Conservation (phyloP, 2,888 invertebrate species). For the Drosophila acutilabella region DNA sequence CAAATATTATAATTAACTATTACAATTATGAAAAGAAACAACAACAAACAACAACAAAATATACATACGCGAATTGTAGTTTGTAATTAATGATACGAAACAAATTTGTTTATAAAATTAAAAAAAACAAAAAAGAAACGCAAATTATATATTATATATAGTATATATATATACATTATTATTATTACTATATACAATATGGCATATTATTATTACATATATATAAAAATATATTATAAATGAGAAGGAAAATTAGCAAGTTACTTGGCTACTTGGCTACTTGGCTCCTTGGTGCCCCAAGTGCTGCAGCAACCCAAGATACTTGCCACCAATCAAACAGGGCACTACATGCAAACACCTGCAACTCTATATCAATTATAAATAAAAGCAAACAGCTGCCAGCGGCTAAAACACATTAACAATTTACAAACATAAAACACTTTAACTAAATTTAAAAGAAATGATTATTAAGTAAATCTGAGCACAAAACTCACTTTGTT, state of each 20-base stretch:
- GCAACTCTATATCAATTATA: slow-evolving; percentile 72
- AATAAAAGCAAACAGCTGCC: slow-evolving; percentile 69
- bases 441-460: slow-evolving; percentile 33
- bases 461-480: slow-evolving; percentile 30
- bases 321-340: slow-evolving; percentile 34
- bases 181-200: slow-evolving; percentile 78
- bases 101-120: slow-evolving; percentile 76
- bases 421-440: slow-evolving; percentile 36
- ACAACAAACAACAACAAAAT: slow-evolving; percentile 1
- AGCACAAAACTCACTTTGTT: slow-evolving; percentile 40
- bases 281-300: slow-evolving; percentile 7
- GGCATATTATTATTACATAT: slow-evolving; percentile 75
- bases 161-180: slow-evolving; percentile 62
- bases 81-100: slow-evolving; percentile 74
- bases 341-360: slow-evolving; percentile 13
- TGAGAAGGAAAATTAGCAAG: slow-evolving; percentile 57
- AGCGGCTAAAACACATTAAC: slow-evolving; percentile 60
- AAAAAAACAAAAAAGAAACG: slow-evolving; percentile 36
- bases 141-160: slow-evolving; percentile 74
- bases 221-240: slow-evolving; percentile 40
- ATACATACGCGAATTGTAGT: slow-evolving; percentile 75
- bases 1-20: slow-evolving; percentile 63
- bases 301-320: slow-evolving; percentile 19
- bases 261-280: slow-evolving; percentile 29
- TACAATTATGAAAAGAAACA: slow-evolving; percentile 40